phyloP scores from a whole-genome alignment of 2,113 vertebrate genomes.

The Thamnophis sirtalis region DNA sequence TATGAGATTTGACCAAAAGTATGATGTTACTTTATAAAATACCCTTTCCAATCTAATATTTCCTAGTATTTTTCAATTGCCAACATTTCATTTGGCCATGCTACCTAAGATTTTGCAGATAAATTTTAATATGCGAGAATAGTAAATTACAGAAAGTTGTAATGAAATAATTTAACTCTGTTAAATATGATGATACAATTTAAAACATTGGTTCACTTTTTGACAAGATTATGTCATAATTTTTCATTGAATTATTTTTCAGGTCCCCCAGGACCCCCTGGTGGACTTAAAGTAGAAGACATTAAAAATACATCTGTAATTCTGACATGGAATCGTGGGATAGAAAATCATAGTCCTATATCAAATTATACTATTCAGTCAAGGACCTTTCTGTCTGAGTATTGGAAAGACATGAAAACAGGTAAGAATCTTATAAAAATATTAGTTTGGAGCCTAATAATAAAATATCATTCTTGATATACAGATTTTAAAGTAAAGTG shows the following conservation, averaged over 20 bases:
- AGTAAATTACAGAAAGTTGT: background rate
- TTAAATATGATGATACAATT: background rate
- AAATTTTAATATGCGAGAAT: background rate
- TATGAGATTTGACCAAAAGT: background rate
- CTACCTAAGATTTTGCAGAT: background rate
- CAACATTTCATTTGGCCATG: background rate
- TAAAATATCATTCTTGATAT: background rate
- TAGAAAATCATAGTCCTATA: conserved; percentile 95
- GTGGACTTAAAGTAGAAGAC: conserved; percentile 83
- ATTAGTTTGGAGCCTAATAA: background rate
- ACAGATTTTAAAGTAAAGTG: background rate
- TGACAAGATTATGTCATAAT: background rate
- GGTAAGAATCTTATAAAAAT: conserved; percentile 67
- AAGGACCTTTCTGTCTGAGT: conserved; percentile 75
- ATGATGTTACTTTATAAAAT: background rate
- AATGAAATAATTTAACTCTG: background rate
- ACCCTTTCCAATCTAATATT: background rate
- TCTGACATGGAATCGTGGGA: conserved; percentile 90
- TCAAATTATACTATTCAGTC: conserved; percentile 91
- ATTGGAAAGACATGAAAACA: conserved; percentile 89
- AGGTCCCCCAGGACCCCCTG: conserved; percentile 95
- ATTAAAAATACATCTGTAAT: conserved; percentile 78
- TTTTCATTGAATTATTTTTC: conserved; percentile 31
- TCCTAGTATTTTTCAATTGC: background rate
- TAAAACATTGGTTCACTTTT: background rate